phyloP scores from a whole-genome alignment of 2,113 vertebrate genomes.

The Hippocampus zosterae region DNA sequence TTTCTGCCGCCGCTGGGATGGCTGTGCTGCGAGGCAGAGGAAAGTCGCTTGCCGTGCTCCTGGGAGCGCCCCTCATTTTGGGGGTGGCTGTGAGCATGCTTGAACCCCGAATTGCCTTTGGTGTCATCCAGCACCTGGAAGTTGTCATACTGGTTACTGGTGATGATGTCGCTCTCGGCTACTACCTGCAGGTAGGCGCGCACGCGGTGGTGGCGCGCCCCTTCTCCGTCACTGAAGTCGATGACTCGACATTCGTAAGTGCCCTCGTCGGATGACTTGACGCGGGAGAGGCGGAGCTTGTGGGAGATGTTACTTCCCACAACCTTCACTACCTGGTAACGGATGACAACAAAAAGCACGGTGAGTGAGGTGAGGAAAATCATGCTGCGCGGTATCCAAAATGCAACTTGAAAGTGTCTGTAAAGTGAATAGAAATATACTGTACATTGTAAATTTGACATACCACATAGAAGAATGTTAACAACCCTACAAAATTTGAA shows the following conservation, averaged over 20 bases:
- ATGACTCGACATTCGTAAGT: constrained; percentile 93
- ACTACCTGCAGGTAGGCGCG: constrained; percentile 90
- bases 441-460: no score
- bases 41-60: constrained; percentile 53
- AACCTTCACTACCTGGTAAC: constrained; percentile 85
- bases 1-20: constrained; percentile 76
- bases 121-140: constrained; percentile 52
- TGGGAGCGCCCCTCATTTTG: constrained; percentile 62
- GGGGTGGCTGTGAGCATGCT: constrained; percentile 53
- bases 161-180: constrained; percentile 55
- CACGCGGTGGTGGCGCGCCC: constrained; percentile 84
- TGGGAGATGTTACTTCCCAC: constrained; percentile 97
- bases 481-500: no score
- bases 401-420: no score
- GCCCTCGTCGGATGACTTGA: constrained; percentile 88
- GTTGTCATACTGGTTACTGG: constrained; percentile 33
- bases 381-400: not conserved
- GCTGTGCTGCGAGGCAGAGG: constrained; percentile 61
- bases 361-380: not conserved
- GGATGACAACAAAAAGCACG: not conserved
- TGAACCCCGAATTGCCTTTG: constrained; percentile 34
- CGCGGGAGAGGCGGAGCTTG: constrained; percentile 89
- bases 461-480: no score
- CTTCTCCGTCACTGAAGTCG: constrained; percentile 86
- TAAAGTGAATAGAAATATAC: no score